Conservation (phyloP, 2,888 invertebrate genomes). For the Halocaridina rubra region DNA sequence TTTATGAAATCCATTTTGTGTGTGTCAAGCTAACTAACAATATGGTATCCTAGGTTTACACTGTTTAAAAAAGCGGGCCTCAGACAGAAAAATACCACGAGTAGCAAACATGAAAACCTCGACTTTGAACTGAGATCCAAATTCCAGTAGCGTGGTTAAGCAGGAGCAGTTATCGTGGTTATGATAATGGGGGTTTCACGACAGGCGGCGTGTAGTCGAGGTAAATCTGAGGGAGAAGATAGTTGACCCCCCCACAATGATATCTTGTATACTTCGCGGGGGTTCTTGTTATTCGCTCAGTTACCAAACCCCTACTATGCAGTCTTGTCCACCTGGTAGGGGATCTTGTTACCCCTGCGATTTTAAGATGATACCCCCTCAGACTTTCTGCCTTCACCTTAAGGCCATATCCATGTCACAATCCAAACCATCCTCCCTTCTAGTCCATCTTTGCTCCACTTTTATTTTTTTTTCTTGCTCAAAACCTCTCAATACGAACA, state of each 20-base stretch:
- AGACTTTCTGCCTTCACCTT: neutral
- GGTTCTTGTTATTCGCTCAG: constrained; percentile 30
- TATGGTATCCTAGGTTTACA: no score
- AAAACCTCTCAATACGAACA: no score
- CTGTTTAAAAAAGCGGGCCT: no score
- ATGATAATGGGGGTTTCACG: constrained; percentile 14
- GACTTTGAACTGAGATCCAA: no score
- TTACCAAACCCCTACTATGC: constrained; percentile 12
- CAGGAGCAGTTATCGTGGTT: neutral
- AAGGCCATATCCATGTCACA: neutral
- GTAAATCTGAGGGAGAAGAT: constrained; percentile 15
- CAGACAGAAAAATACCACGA: no score
- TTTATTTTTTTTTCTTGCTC: no score
- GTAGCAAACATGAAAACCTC: neutral
- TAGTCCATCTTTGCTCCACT: neutral
- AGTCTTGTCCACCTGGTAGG: constrained; percentile 18
- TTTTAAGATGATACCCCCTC: constrained; percentile 9
- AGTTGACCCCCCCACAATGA: constrained; percentile 41
- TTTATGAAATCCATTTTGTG: no score
- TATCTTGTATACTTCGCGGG: constrained; percentile 45
- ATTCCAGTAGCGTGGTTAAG: neutral
- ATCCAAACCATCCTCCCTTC: neutral
- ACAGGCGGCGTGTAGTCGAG: neutral
- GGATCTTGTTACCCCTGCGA: constrained; percentile 21
- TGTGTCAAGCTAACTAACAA: no score